A percentile compares a stretch with the other conserved stretches of the same genome.
These are phyloP conservation scores for Chrysogorgia sp. DNA, from an alignment of 92 coral and sea anemone species.

Conservation along the genomic window DNA sequence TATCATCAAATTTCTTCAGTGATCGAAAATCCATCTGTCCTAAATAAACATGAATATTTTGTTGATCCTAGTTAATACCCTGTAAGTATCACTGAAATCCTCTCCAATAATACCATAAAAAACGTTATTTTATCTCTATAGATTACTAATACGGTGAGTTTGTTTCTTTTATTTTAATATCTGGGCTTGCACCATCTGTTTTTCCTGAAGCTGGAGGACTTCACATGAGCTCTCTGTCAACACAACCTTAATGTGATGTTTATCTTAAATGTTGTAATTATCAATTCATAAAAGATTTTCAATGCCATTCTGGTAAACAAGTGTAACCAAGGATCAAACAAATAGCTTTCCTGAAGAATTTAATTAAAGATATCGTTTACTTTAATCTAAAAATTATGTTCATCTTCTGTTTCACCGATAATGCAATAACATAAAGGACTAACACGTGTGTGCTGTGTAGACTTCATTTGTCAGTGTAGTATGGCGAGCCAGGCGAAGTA, in stretches of 20 bases:
- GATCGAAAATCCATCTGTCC: conserved; percentile 34
- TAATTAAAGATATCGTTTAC: background rate
- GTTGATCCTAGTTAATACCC: conserved; percentile 18
- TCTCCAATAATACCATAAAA: background rate
- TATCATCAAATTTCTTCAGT: conserved; percentile 32
- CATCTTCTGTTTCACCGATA: background rate
- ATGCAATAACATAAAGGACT: background rate
- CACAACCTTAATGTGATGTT: conserved; percentile 24
- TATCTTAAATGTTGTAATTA: conserved; percentile 22
- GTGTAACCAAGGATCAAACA: background rate
- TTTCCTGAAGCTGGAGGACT: background rate
- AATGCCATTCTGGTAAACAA: background rate
- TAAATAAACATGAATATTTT: conserved; percentile 8
- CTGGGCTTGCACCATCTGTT: background rate
- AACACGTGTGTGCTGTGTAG: too few relatives aligned
- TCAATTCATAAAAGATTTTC: background rate
- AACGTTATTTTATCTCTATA: background rate
- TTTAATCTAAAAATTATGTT: background rate
- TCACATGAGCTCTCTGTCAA: conserved; percentile 20
- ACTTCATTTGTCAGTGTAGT: too few relatives aligned
- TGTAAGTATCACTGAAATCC: conserved; percentile 1
- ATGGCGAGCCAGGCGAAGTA: too few relatives aligned
- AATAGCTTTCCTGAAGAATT: background rate
- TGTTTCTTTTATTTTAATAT: background rate
- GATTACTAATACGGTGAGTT: background rate